phyloP scores from a whole-genome alignment of 2,113 vertebrate species.

The Hucho hucho region DNA sequence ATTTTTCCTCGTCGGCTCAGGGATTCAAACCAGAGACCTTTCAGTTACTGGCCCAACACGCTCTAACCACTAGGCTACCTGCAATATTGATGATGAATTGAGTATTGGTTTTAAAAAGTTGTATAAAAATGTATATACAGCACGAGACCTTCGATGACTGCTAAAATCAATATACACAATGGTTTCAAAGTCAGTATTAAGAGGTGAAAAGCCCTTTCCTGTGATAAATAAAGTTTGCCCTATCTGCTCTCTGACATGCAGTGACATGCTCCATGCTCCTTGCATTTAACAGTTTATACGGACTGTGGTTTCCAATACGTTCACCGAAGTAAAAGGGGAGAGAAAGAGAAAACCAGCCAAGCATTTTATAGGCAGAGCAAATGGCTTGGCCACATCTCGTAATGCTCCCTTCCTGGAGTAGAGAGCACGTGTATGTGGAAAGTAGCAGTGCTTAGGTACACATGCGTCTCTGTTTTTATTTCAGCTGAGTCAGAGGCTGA shows the following conservation, averaged over 20 bases:
- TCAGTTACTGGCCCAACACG: too few relatives aligned
- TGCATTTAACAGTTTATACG: constrained; percentile 45
- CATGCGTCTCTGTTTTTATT: constrained; percentile 23
- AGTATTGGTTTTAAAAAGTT: neutral
- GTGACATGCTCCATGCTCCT: constrained; percentile 28
- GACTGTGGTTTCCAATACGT: constrained; percentile 42
- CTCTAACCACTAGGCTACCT: too few relatives aligned
- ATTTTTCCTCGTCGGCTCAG: too few relatives aligned
- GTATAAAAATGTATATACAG: neutral
- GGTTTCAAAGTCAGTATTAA: neutral
- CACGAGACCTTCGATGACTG: constrained; percentile 3
- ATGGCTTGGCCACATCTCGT: constrained; percentile 37
- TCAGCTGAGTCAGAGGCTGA: constrained; percentile 38
- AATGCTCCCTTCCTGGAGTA: constrained; percentile 7
- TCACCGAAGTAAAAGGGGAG: constrained; percentile 24
- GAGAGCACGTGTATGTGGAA: constrained; percentile 33
- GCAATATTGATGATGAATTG: neutral
- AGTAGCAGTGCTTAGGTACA: constrained; percentile 28
- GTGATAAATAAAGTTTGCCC: constrained; percentile 54
- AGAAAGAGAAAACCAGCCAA: constrained; percentile 40
- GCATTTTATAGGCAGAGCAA: constrained; percentile 48
- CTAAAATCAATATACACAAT: neutral
- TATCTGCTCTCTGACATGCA: constrained; percentile 44
- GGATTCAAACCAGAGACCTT: too few relatives aligned
- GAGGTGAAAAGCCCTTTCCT: constrained; percentile 33